Conservation (phyloP, 2,113 vertebrate genomes). For the Thinocorus orbignyianus region DNA sequence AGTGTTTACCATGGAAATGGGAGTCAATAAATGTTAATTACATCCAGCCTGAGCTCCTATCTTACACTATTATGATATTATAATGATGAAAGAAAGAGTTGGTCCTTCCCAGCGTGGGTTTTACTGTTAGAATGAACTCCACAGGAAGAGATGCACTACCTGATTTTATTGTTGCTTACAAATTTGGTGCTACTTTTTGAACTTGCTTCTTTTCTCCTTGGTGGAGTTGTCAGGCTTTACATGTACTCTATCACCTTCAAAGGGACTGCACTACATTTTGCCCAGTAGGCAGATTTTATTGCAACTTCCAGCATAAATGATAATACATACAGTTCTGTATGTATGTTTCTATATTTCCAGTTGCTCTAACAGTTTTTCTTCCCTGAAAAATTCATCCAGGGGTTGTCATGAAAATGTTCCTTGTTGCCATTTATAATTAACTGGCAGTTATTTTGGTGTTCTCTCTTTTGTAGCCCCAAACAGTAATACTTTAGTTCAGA, state of each 20-base stretch:
- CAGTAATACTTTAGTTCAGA: not conserved
- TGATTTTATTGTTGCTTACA: not conserved
- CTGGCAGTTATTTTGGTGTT: not conserved
- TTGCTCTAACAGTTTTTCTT: not conserved
- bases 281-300: slow-evolving; percentile 31
- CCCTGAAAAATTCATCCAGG: slow-evolving; percentile 3
- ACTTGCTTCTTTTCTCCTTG: not conserved
- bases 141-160: not conserved
- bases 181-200: not conserved
- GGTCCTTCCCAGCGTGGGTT: not conserved
- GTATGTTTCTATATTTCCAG: no score
- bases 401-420: not conserved
- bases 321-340: slow-evolving; percentile 22
- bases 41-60: slow-evolving; percentile 15
- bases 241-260: slow-evolving; percentile 3
- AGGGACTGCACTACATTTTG: not conserved
- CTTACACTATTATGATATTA: not conserved
- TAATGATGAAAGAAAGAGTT: not conserved
- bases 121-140: not conserved
- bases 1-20: slow-evolving; percentile 25
- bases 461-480: not conserved
- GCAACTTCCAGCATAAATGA: slow-evolving; percentile 22
- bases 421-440: not conserved
- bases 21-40: slow-evolving; percentile 53
- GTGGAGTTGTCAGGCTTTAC: not conserved